phyloP scores from a whole-genome alignment of 2,797 vertebrate species.

The Sebastes glaucus region DNA sequence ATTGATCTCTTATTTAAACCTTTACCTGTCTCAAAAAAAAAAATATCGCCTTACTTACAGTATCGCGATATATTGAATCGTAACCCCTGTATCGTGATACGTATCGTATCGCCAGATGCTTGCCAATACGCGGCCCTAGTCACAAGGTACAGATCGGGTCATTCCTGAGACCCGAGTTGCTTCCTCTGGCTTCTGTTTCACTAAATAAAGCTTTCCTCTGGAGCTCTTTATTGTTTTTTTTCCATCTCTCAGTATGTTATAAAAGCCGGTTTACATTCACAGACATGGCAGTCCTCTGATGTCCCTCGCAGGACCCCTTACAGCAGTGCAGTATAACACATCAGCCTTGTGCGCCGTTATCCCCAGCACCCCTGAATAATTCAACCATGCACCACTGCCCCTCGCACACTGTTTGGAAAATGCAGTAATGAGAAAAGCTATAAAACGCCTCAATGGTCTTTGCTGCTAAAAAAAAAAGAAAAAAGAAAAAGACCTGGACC shows the following conservation, averaged over 20 bases:
- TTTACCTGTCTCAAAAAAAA: not conserved
- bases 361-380: slow-evolving; percentile 91
- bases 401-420: slow-evolving; percentile 91
- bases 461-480: slow-evolving; percentile 39
- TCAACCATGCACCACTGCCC: slow-evolving; percentile 89
- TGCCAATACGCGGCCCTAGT: accelerated
- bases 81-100: too few relatives aligned
- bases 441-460: slow-evolving; percentile 83
- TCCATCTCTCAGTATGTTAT: slow-evolving; percentile 66
- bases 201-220: slow-evolving; percentile 86
- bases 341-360: slow-evolving; percentile 81
- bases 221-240: slow-evolving; percentile 71
- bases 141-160: not conserved
- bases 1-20: not conserved
- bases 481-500: slow-evolving; percentile 17
- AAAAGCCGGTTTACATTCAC: slow-evolving; percentile 90
- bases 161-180: not conserved
- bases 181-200: slow-evolving; percentile 74
- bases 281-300: slow-evolving; percentile 82
- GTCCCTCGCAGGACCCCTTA: slow-evolving; percentile 88
- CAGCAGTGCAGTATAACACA: slow-evolving; percentile 85
- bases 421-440: slow-evolving; percentile 90
- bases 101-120: too few relatives aligned
- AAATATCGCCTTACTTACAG: too few relatives aligned
- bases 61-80: too few relatives aligned